phyloP scores from a whole-genome alignment of 2,797 vertebrate species.

The Micropoecilia bifurca region DNA sequence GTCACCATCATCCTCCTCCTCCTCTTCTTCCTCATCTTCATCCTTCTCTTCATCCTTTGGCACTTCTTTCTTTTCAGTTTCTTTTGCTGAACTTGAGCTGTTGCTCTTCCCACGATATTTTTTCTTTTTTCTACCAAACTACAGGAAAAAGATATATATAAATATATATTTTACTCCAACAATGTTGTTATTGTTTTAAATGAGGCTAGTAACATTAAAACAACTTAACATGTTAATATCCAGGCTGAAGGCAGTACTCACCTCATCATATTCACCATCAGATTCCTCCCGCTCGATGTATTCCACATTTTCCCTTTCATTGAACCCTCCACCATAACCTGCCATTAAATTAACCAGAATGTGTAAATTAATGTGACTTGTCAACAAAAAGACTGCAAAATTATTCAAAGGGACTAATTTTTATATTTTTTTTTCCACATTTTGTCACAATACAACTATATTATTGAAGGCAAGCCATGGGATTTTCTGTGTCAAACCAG shows the following conservation, averaged over 20 bases:
- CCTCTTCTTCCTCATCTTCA: slow-evolving; percentile 89
- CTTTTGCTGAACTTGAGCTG: slow-evolving; percentile 86
- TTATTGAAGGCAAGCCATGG: not conserved
- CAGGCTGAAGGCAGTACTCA: slow-evolving; percentile 49
- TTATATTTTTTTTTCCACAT: not conserved
- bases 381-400: not conserved
- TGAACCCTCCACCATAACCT: slow-evolving; percentile 98
- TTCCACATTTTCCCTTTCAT: slow-evolving; percentile 96
- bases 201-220: not conserved
- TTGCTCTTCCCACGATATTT: slow-evolving; percentile 91
- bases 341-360: not conserved
- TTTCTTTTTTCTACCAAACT: slow-evolving; percentile 99
- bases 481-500: not conserved
- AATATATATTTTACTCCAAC: too few relatives aligned
- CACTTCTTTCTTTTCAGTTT: slow-evolving; percentile 87
- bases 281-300: slow-evolving; percentile 98
- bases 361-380: not conserved
- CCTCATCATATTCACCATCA: slow-evolving; percentile 98
- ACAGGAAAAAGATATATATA: not conserved
- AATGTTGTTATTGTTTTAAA: not conserved
- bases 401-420: not conserved
- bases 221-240: not conserved
- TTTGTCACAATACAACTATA: not conserved
- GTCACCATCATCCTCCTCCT: slow-evolving; percentile 89
- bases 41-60: slow-evolving; percentile 87